Percentiles rank a stretch among this genome's conserved stretches.
Evolutionary conservation across 2,113 vertebrate species (phyloP).

Genomic region (Ifrita kowaldi): DNA sequence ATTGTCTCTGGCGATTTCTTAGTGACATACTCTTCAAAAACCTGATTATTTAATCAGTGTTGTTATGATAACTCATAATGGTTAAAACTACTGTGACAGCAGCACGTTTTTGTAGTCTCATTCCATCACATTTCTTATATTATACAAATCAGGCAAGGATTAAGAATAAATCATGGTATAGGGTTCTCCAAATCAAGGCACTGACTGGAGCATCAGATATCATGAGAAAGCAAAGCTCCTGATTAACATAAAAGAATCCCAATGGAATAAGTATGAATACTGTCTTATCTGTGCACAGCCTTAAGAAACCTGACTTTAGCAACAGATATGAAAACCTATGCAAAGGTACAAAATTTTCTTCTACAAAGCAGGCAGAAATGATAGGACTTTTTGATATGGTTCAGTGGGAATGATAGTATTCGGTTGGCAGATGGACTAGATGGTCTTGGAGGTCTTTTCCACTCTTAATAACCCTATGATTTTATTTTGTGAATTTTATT

Average conservation of each 20-base stretch:
- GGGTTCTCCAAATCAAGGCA: neutral
- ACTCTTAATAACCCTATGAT: neutral
- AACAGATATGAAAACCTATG: neutral
- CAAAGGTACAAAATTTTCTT: neutral
- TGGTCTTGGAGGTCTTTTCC: neutral
- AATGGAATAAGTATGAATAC: neutral
- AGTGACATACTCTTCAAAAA: neutral
- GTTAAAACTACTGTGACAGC: neutral
- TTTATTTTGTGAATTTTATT: neutral
- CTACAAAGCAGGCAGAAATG: neutral
- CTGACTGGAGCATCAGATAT: neutral
- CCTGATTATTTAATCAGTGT: slow-evolving; percentile 14
- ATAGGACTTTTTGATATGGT: neutral
- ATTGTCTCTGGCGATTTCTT: neutral
- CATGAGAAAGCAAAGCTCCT: neutral
- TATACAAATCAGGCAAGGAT: neutral
- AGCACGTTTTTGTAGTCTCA: neutral
- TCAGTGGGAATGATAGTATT: neutral
- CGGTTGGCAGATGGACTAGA: fast-evolving
- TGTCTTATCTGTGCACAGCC: neutral
- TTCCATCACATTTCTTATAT: neutral
- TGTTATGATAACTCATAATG: neutral
- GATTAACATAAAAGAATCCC: neutral
- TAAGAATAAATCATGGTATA: neutral
- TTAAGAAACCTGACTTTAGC: neutral